A percentile compares a stretch with the other conserved stretches of the same genome.
These are phyloP conservation scores for Tetheella fluctuosa DNA, from an alignment of 2,888 invertebrate genomes.

Conservation along the genomic window DNA sequence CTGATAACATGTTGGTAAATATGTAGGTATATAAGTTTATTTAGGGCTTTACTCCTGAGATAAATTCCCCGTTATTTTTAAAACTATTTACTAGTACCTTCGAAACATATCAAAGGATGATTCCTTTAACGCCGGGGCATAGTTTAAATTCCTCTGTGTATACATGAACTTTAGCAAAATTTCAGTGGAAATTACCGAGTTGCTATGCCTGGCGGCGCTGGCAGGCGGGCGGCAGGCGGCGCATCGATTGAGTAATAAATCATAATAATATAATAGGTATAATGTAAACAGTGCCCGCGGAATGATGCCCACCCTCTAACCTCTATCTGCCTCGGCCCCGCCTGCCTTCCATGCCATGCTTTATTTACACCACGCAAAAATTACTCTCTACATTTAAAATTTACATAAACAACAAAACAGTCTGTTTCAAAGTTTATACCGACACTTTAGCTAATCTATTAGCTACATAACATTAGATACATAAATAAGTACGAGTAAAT, in stretches of 20 bases:
- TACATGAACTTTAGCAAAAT: constrained; percentile 65
- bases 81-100: constrained; percentile 38
- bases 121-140: constrained; percentile 69
- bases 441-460: neutral
- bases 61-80: constrained; percentile 37
- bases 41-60: constrained; percentile 15
- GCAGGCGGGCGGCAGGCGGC: constrained; percentile 49
- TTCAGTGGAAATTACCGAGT: constrained; percentile 67
- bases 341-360: constrained; percentile 44
- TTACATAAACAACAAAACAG: constrained; percentile 6
- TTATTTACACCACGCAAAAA: constrained; percentile 51
- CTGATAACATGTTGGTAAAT: neutral
- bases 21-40: neutral
- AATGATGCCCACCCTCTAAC: constrained; percentile 43
- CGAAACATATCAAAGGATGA: constrained; percentile 68
- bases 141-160: constrained; percentile 71
- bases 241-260: constrained; percentile 80
- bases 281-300: constrained; percentile 72
- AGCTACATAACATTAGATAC: neutral
- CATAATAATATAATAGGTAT: constrained; percentile 78
- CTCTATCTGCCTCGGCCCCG: constrained; percentile 15
- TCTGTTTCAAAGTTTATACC: neutral
- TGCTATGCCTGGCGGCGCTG: constrained; percentile 46
- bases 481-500: constrained; percentile 25
- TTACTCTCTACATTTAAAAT: constrained; percentile 14